Conservation (phyloP, 2,797 vertebrate genomes). For the Parotocinclus haroldoi region DNA sequence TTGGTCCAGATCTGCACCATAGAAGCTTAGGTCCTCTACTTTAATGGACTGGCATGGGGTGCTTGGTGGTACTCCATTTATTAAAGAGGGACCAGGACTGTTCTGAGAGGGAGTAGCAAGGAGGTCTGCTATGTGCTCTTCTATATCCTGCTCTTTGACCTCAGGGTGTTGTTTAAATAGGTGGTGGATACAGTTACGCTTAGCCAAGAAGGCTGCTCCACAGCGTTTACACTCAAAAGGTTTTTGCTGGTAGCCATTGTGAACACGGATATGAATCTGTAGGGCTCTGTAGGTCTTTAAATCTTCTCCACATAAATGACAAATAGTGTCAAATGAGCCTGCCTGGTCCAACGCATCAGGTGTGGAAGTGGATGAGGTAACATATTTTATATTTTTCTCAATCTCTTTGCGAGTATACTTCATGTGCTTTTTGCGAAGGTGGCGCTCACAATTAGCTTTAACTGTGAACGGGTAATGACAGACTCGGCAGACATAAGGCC, state of each 20-base stretch:
- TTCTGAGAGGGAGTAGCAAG: constrained; percentile 49
- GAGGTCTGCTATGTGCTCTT: constrained; percentile 81
- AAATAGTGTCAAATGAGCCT: constrained; percentile 75
- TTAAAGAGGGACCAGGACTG: constrained; percentile 59
- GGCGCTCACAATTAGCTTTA: constrained; percentile 97
- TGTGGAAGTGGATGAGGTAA: constrained; percentile 72
- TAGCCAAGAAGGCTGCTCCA: constrained; percentile 86
- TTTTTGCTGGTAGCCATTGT: constrained; percentile 89
- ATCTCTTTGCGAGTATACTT: constrained; percentile 95
- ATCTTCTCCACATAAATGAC: constrained; percentile 86
- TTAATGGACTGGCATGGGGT: constrained; percentile 71
- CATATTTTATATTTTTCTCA: constrained; percentile 94
- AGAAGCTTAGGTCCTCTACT: constrained; percentile 75
- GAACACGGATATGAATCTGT: constrained; percentile 89
- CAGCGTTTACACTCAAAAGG: constrained; percentile 91
- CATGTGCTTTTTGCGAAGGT: constrained; percentile 94
- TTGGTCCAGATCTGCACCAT: constrained; percentile 71
- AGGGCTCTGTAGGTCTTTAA: constrained; percentile 86
- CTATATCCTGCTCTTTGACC: constrained; percentile 87
- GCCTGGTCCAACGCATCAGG: constrained; percentile 77
- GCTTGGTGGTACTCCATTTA: constrained; percentile 69
- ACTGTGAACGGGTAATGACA: constrained; percentile 97
- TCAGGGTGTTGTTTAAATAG: constrained; percentile 93
- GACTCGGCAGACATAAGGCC: constrained; percentile 92
- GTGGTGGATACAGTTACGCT: constrained; percentile 94